A percentile compares a stretch with the other conserved stretches of the same genome.
Evolutionary conservation across 2,797 vertebrate species (phyloP).

Genomic region (Aotus griseimembra): DNA sequence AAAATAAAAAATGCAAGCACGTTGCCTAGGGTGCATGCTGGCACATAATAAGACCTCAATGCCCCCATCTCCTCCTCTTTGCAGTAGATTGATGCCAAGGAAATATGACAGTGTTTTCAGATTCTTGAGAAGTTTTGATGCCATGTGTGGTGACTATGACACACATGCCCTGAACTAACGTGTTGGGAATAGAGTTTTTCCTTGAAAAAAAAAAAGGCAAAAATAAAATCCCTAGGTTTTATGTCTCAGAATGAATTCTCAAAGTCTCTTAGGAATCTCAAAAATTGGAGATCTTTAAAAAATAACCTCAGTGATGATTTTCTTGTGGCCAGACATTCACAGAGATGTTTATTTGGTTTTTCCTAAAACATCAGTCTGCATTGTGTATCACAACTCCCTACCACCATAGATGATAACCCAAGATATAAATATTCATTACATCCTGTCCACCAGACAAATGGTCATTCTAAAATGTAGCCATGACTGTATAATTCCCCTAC

Average conservation of each 20-base stretch:
- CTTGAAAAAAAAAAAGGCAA: background rate
- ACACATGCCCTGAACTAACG: background rate
- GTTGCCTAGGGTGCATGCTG: rapidly evolving
- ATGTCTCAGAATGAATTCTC: background rate
- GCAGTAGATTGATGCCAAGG: background rate
- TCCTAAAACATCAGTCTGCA: background rate
- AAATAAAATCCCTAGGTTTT: background rate
- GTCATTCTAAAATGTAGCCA: background rate
- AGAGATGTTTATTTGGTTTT: background rate
- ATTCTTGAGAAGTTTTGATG: background rate
- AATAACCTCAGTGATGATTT: background rate
- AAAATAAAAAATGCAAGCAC: background rate
- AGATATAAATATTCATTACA: background rate
- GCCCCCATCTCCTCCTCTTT: background rate
- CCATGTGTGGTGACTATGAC: background rate
- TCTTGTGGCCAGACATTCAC: background rate
- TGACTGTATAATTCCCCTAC: background rate
- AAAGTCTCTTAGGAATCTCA: background rate
- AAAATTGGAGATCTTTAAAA: background rate
- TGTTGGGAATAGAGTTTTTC: background rate
- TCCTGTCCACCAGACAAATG: background rate
- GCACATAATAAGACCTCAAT: rapidly evolving
- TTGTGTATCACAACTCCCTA: background rate
- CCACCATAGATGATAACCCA: background rate
- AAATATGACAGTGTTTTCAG: background rate